phyloP scores from a whole-genome alignment of 2,888 invertebrate genomes.

The Oxytorus armatus region DNA sequence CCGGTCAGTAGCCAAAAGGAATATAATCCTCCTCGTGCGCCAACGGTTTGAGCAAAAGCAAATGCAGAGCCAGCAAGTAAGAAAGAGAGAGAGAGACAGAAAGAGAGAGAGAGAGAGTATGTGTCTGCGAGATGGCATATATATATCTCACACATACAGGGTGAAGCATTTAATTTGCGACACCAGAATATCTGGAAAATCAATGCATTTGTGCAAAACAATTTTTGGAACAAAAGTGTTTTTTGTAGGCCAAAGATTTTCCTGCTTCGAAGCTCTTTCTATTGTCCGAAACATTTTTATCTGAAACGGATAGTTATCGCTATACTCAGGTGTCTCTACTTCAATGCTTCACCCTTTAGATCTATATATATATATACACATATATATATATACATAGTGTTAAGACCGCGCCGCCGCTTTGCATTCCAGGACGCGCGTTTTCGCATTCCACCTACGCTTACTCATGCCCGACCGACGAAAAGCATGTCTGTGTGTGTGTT shows the following conservation, averaged over 20 bases:
- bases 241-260: no score
- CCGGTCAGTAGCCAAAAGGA: slow-evolving; percentile 43
- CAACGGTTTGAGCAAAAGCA: slow-evolving; percentile 19
- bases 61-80: slow-evolving; percentile 14
- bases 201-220: no score
- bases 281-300: no score
- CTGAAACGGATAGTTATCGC: no score
- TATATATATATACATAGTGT: slow-evolving; percentile 45
- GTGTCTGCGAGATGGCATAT: slow-evolving; percentile 11
- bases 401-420: slow-evolving; percentile 65
- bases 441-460: slow-evolving; percentile 67
- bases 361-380: slow-evolving; percentile 1
- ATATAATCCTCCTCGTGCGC: slow-evolving; percentile 23
- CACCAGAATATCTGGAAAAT: no score
- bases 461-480: slow-evolving; percentile 46
- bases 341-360: no score
- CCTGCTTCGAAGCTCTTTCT: no score
- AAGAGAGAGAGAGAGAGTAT: slow-evolving; percentile 5
- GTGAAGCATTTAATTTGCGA: no score
- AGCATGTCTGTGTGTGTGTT: no score
- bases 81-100: slow-evolving; percentile 8
- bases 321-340: no score
- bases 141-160: no score
- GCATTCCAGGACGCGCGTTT: slow-evolving; percentile 66
- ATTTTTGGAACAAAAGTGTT: no score